Percentiles rank a stretch among this genome's conserved stretches.
Evolutionary conservation across 2,888 invertebrate genomes (phyloP).

Genomic region (Aphidoletes aphidimyza): DNA sequence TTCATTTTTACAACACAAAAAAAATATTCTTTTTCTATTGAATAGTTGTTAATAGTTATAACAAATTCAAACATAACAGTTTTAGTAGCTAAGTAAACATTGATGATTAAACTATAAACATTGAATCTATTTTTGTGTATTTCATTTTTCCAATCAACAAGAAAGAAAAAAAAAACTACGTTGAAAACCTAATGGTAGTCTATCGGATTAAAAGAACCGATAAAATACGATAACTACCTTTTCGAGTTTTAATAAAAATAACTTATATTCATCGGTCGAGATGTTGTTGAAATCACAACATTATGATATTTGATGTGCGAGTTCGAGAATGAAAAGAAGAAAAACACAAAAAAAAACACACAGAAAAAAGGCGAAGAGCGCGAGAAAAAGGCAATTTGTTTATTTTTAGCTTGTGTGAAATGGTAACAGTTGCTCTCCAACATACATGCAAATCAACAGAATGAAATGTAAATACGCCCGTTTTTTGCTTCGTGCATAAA

Average conservation of each 20-base stretch:
- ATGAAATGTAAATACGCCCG: constrained; percentile 38
- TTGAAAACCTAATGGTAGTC: no score
- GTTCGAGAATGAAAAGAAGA: no score
- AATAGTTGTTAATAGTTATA: no score
- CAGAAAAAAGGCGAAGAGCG: neutral
- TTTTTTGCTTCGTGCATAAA: neutral
- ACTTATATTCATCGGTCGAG: constrained; percentile 23
- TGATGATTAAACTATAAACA: no score
- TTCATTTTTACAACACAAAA: neutral
- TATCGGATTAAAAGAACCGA: neutral
- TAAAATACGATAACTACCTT: neutral
- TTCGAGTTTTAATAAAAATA: neutral
- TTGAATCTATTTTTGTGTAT: no score
- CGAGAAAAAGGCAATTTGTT: neutral
- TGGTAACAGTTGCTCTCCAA: constrained; percentile 48
- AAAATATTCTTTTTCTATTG: no score
- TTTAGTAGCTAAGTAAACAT: no score
- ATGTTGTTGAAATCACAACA: constrained; percentile 41
- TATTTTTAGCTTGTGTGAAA: constrained; percentile 50
- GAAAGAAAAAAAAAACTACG: neutral
- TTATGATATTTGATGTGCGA: constrained; percentile 35
- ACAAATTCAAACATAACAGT: no score
- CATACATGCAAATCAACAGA: constrained; percentile 32
- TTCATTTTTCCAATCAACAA: no score
- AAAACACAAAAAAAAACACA: neutral